Evolutionary conservation across 2,113 vertebrate species (phyloP).

Genomic region (Poecile atricapillus): DNA sequence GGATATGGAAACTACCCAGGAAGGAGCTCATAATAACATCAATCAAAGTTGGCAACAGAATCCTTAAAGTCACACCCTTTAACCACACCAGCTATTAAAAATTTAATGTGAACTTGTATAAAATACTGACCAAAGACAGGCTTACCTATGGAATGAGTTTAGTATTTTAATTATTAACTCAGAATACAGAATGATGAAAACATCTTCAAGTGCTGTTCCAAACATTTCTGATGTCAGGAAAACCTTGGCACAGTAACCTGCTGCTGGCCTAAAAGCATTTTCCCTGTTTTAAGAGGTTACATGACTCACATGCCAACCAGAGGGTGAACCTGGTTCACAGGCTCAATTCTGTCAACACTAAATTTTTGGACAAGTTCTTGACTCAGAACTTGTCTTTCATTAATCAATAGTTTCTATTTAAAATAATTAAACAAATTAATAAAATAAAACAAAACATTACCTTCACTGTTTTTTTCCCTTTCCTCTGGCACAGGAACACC

Average conservation of each 20-base stretch:
- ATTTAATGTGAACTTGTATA: background rate
- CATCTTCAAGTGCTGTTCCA: background rate
- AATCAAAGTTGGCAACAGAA: background rate
- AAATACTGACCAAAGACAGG: background rate
- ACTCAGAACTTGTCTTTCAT: background rate
- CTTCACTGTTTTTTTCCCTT: background rate
- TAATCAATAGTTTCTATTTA: background rate
- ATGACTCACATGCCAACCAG: rapidly evolving
- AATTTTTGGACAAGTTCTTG: background rate
- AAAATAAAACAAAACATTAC: background rate
- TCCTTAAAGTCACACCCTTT: background rate
- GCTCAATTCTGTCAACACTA: background rate
- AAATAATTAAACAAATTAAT: background rate
- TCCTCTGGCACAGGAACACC: background rate
- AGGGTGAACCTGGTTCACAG: background rate
- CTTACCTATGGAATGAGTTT: background rate
- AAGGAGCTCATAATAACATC: background rate
- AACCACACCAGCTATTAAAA: background rate
- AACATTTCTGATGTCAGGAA: background rate
- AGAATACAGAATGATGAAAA: background rate
- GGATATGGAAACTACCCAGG: background rate
- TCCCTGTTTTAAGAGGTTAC: background rate
- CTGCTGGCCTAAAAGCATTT: background rate
- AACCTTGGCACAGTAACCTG: background rate
- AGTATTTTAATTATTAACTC: background rate